A percentile compares a stretch with the other conserved stretches of the same genome.
Conservation (phyloP, 2,797 vertebrate species). For the Mycteria americana region DNA sequence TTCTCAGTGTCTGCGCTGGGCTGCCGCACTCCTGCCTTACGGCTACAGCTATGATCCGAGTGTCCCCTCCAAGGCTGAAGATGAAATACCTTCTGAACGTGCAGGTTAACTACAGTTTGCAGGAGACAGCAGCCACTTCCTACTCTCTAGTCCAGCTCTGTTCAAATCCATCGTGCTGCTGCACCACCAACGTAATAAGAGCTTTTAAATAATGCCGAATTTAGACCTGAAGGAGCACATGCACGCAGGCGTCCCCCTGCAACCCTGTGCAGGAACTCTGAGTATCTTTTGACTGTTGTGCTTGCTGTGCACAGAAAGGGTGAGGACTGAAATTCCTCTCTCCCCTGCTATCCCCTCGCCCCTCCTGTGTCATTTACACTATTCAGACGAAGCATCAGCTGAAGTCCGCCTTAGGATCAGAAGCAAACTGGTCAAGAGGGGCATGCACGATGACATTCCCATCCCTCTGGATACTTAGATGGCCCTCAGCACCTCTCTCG, state of each 20-base stretch:
- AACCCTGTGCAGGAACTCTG: neutral
- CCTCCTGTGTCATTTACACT: neutral
- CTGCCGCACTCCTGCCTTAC: neutral
- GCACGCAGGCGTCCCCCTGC: neutral
- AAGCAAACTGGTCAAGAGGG: neutral
- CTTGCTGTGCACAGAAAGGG: neutral
- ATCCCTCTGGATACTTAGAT: neutral
- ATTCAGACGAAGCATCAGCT: neutral
- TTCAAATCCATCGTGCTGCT: neutral
- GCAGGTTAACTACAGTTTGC: neutral
- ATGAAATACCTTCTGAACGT: neutral
- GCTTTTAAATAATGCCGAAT: neutral
- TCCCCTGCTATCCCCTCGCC: neutral
- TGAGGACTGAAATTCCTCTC: neutral
- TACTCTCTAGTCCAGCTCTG: neutral
- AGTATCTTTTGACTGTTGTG: neutral
- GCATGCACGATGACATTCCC: neutral
- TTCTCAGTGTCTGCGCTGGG: neutral
- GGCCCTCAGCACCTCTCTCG: neutral
- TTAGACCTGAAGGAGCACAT: neutral
- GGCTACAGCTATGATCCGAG: neutral
- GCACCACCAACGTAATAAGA: neutral
- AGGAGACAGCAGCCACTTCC: neutral
- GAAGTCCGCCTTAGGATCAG: neutral
- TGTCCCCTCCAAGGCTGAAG: neutral